Evolutionary conservation across 2,888 invertebrate species (phyloP).

Genomic region (Xestobium rufovillosum): DNA sequence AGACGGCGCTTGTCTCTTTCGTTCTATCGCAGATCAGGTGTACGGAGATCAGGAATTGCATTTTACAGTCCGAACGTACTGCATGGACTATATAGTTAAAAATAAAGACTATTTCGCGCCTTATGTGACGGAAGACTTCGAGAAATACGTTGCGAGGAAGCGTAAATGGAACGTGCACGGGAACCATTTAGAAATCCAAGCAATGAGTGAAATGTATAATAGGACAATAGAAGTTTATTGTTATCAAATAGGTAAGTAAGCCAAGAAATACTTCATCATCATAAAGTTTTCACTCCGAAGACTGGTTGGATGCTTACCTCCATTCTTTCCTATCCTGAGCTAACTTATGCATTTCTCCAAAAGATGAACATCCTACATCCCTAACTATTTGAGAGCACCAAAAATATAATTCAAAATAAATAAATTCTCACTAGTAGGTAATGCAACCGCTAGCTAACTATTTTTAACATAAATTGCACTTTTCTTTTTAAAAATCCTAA

Average conservation of each 20-base stretch:
- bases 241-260: conserved; percentile 59
- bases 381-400: no score
- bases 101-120: conserved; percentile 82
- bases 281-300: neutral
- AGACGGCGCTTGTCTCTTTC: conserved; percentile 83
- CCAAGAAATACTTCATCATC: no score
- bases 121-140: conserved; percentile 85
- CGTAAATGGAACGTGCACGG: conserved; percentile 74
- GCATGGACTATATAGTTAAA: conserved; percentile 83
- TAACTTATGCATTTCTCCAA: no score
- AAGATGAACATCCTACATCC: no score
- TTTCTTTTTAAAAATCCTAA: no score
- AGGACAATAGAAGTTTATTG: conserved; percentile 81
- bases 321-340: no score
- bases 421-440: no score
- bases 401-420: no score
- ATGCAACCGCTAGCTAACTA: conserved; percentile 1
- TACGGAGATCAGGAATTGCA: conserved; percentile 91
- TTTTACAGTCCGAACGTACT: conserved; percentile 68
- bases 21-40: conserved; percentile 83
- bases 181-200: conserved; percentile 87
- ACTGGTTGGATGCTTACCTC: no score
- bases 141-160: conserved; percentile 73
- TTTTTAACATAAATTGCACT: no score
- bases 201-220: conserved; percentile 84